These are phyloP conservation scores for Neosilurus mollespiculum DNA, from an alignment of 2,797 vertebrate species.

Conservation along the genomic window DNA sequence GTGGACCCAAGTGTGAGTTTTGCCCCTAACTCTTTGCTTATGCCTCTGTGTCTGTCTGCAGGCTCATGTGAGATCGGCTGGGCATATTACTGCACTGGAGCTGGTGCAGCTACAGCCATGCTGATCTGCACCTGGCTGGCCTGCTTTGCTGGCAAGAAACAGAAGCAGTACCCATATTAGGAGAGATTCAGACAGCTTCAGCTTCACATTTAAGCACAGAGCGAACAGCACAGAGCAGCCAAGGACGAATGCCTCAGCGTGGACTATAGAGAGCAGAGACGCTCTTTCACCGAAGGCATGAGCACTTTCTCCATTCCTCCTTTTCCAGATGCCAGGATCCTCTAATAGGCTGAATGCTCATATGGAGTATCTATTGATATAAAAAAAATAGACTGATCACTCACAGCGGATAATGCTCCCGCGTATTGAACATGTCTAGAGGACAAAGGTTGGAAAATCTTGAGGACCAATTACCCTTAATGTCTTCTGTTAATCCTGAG, in stretches of 20 bases:
- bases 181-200: conserved; percentile 39
- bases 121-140: conserved; percentile 94
- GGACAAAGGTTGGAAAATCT: conserved; percentile 2
- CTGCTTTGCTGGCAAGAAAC: conserved; percentile 95
- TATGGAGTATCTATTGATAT: conserved; percentile 39
- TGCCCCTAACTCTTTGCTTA: neutral
- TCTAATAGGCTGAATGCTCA: conserved; percentile 54
- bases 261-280: conserved; percentile 28
- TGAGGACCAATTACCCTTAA: conserved; percentile 44
- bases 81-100: conserved; percentile 95
- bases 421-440: conserved; percentile 10
- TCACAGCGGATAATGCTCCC: neutral
- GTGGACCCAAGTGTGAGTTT: neutral
- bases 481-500: conserved; percentile 36
- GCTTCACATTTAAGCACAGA: conserved; percentile 31
- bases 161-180: conserved; percentile 97
- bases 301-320: conserved; percentile 45
- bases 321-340: conserved; percentile 51
- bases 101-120: conserved; percentile 83
- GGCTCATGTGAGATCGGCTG: conserved; percentile 94
- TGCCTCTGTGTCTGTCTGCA: neutral
- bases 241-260: conserved; percentile 38
- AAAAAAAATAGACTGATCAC: conserved; percentile 9
- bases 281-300: conserved; percentile 25
- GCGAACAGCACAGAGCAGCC: conserved; percentile 18